Base-by-base conservation (phyloP, 2,888 invertebrate genomes). In the Caradrina kadenii region DNA sequence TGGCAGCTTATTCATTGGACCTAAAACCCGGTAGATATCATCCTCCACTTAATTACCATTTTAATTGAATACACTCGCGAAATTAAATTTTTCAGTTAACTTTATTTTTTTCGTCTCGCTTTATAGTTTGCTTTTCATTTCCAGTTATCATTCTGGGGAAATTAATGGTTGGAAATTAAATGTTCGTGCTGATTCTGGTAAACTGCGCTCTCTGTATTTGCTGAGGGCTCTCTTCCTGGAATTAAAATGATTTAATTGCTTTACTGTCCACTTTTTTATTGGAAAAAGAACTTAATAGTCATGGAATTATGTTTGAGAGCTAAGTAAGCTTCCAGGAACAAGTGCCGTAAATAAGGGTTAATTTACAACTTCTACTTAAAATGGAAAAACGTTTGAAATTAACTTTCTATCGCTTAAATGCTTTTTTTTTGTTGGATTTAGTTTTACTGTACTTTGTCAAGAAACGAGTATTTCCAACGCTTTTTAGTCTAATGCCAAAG, bases 11-110 rank as follows among this genome's bases (percentile, higher is more conserved):
- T 86, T 81, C 84, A 83, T 80, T 73, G 73, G 71, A 71, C 67
- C 73, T 82, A 83, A 87, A 85, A 81, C 73, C 80, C 78, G 59
- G 58, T 68, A 77, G 85, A 81, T 83, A 86, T 85, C 79, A 86
- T 80, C 80, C 79, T 67, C 76, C 42, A 80, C 73, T 86, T 84
- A 85, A 92, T 91, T 91, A 89, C 80, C 89, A 91, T 91, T 89
- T 90, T 89, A 91, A 92, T 92, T 90, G 89, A 89, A 90, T 87
- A 80, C 83, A 79, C 79, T 80, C 63, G 31, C 62, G 48, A 81
- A 88, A 87, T 85, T 81, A 80, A 83, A 86, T 26, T 82, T 84
- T 83, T 81, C 72, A 64, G 55, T 59, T 17, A 63, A 62, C 11
- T 58, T 73, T 73, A 56, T 42, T 70, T 56, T 68, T 71, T 62